A percentile compares a stretch with the other conserved stretches of the same genome.
phyloP scores from a whole-genome alignment of 1,140 invertebrate species.

The Panagrolaimus sp. region DNA sequence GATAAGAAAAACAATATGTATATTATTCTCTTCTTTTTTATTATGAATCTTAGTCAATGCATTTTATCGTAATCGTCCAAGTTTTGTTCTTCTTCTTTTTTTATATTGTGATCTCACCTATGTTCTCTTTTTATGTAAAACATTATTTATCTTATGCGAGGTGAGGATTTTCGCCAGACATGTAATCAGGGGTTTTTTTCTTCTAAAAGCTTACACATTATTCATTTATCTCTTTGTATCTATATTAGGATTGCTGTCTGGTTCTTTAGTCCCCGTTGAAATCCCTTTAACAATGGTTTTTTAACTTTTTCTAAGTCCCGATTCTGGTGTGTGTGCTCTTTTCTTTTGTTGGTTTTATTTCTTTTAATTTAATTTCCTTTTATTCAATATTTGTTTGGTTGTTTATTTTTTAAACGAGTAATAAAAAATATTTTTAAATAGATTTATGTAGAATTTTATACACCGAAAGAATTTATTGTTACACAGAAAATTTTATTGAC shows the following conservation, averaged over 20 bases:
- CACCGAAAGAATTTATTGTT: too few species aligned
- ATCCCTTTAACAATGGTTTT: conserved; percentile 5
- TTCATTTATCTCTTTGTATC: background rate
- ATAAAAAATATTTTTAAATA: background rate
- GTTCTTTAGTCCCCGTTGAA: background rate
- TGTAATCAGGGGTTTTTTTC: background rate
- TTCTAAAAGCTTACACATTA: background rate
- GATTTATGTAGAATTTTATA: too few species aligned
- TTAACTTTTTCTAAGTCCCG: background rate
- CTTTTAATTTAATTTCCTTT: background rate
- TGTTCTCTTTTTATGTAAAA: too few species aligned
- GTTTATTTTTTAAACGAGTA: background rate
- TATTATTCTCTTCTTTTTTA: background rate
- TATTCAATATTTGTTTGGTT: background rate
- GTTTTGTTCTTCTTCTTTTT: background rate
- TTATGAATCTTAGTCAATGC: background rate
- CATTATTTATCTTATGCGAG: conserved; percentile 5
- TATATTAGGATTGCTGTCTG: background rate
- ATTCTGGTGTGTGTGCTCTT: too few species aligned
- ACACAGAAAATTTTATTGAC: too few species aligned
- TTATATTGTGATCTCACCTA: conserved; percentile 15
- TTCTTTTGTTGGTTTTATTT: background rate
- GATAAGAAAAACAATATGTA: conserved; percentile 14
- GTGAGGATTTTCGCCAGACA: background rate
- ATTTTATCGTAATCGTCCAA: background rate